These are phyloP conservation scores for Leucania comma DNA, from an alignment of 2,888 invertebrate species.

Conservation along the genomic window DNA sequence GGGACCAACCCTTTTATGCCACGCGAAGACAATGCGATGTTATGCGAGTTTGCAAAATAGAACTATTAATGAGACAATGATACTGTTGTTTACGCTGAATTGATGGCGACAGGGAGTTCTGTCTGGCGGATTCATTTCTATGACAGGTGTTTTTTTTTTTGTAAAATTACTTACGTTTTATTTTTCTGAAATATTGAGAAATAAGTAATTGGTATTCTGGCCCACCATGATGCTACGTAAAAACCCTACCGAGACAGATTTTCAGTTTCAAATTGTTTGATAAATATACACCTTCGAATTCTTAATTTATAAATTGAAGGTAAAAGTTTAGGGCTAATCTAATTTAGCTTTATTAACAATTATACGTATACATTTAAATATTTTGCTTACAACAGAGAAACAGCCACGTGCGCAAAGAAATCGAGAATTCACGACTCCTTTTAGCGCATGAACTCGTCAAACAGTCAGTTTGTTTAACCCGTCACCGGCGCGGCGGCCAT, in stretches of 20 bases:
- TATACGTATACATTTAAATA: background rate
- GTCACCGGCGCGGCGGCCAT: background rate
- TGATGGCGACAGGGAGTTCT: constrained; percentile 27
- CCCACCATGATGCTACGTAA: background rate
- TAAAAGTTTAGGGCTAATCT: background rate
- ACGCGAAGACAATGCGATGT: constrained; percentile 43
- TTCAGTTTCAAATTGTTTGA: background rate
- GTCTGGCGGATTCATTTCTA: constrained; percentile 7
- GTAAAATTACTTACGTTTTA: background rate
- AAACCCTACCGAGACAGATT: no score
- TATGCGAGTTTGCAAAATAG: constrained; percentile 54
- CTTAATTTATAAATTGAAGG: background rate
- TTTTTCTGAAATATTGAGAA: background rate
- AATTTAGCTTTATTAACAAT: background rate
- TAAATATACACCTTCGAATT: background rate
- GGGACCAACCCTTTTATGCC: constrained; percentile 56
- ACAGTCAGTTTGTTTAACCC: constrained; percentile 23
- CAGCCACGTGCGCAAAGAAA: constrained; percentile 57
- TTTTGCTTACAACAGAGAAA: background rate
- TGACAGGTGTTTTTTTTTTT: background rate
- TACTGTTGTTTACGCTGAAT: constrained; percentile 55
- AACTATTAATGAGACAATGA: constrained; percentile 50
- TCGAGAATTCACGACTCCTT: constrained; percentile 59
- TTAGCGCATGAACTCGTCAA: constrained; percentile 24
- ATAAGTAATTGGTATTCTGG: background rate